These are phyloP conservation scores for Parazoanthus swiftii DNA, from an alignment of 92 coral and sea anemone genomes.

Conservation along the genomic window DNA sequence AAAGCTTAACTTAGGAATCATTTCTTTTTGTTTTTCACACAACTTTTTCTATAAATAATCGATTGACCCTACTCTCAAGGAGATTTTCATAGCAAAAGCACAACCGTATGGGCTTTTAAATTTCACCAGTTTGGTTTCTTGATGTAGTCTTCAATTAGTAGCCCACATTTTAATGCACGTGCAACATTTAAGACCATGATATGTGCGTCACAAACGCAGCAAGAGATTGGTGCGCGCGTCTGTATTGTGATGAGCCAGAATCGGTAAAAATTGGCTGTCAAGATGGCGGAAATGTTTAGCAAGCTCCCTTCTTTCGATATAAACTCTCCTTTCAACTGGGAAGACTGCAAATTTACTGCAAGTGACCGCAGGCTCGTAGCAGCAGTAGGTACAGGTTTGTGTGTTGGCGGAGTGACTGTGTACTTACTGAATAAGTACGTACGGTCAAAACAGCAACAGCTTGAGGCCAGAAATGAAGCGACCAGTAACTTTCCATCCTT, in stretches of 20 bases:
- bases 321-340: slow-evolving; percentile 38
- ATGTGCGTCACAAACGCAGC: slow-evolving; percentile 16
- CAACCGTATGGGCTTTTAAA: background rate
- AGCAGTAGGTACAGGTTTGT: slow-evolving; percentile 43
- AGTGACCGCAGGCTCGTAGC: slow-evolving; percentile 50
- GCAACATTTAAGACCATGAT: background rate
- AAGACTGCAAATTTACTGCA: slow-evolving; percentile 41
- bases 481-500: slow-evolving; percentile 55
- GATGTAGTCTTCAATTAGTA: background rate
- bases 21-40: too few relatives aligned
- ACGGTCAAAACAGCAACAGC: slow-evolving; percentile 10
- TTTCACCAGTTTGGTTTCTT: background rate
- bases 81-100: too few relatives aligned
- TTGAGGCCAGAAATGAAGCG: slow-evolving; percentile 50
- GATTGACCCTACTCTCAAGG: too few relatives aligned
- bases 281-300: slow-evolving; percentile 54
- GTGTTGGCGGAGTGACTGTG: slow-evolving; percentile 35
- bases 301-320: slow-evolving; percentile 28
- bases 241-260: background rate
- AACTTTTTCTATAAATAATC: too few relatives aligned
- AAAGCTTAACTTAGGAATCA: too few relatives aligned
- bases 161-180: slow-evolving; percentile 1
- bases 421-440: slow-evolving; percentile 39
- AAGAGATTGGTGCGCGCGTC: background rate
- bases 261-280: background rate